Percentiles rank a stretch among this genome's conserved stretches.
phyloP scores from a whole-genome alignment of 2,797 vertebrate genomes.

The Chaenodraco wilsoni region DNA sequence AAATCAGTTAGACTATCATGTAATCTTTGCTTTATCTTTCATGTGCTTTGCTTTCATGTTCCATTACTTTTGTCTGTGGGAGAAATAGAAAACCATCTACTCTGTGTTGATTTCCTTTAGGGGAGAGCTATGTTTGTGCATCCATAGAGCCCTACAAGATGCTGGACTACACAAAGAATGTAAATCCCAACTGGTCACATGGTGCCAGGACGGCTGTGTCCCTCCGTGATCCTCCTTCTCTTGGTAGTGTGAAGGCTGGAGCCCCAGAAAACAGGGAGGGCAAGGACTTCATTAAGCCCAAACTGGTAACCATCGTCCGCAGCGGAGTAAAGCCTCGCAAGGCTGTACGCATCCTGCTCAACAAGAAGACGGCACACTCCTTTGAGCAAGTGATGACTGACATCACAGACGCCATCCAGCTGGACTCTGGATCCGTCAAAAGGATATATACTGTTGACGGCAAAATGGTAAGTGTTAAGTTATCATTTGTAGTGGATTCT shows the following conservation, averaged over 20 bases:
- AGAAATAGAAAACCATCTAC: background rate
- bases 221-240: slow-evolving; percentile 85
- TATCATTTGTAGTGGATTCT: background rate
- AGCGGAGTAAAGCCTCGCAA: slow-evolving; percentile 98
- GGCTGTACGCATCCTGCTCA: slow-evolving; percentile 93
- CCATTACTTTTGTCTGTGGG: background rate
- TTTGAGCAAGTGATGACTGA: slow-evolving; percentile 98
- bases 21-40: background rate
- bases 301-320: slow-evolving; percentile 96
- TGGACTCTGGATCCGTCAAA: slow-evolving; percentile 95
- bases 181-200: slow-evolving; percentile 97
- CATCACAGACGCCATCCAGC: slow-evolving; percentile 96
- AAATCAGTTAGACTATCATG: background rate
- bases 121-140: slow-evolving; percentile 97
- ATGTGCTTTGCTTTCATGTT: background rate
- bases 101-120: slow-evolving; percentile 71
- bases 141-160: slow-evolving; percentile 96
- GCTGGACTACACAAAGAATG: slow-evolving; percentile 97
- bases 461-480: slow-evolving; percentile 88
- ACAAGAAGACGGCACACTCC: slow-evolving; percentile 98
- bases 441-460: slow-evolving; percentile 95
- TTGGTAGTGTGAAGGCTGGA: slow-evolving; percentile 87
- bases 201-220: slow-evolving; percentile 86
- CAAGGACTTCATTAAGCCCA: slow-evolving; percentile 96
- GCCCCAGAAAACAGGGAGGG: slow-evolving; percentile 86